Evolutionary conservation across 1,140 invertebrate genomes (phyloP), one percentile per base, ranked within the genome.

Genomic region (Drosophila guanche): DNA sequence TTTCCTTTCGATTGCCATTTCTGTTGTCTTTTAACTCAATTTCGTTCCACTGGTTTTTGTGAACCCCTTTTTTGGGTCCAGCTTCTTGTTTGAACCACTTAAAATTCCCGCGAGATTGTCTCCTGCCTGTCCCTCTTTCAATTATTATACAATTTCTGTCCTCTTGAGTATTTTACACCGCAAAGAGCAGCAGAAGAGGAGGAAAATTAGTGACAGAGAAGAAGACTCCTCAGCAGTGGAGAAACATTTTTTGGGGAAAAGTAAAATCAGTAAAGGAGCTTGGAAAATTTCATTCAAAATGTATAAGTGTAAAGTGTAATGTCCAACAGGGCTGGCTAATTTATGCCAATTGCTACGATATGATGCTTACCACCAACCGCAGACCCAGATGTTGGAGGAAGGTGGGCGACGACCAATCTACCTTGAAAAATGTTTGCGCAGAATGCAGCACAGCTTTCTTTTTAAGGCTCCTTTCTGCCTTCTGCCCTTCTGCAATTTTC

Each of bases 211-310:
- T 10, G 4, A 3, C 4, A 4, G 10, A 3, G 8, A 3, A 8
- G 3, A 7, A 20, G 16, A 20, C 0, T 20, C 16, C 16, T 20
- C 16, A 20, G 16, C 16, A 20, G 16, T 1, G 16, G 16, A 20
- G 16, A 20, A 20, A 20, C 16, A 20, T 20, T 20, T 20, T 20
- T 1, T 20, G 16, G 16, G 1, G 16, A 20, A 20, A 20, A 20
- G 16, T 20, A 33, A 10, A 10, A 10, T 10, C 29, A 3, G 0
- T 7, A 37, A 10, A 12, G 1, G 3, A 12, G 33, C 25, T 2
- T 0, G 3, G 10, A 0, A 12, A 37, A 10, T 37, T 68, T 50
- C 55, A 68, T 68, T 69, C 68, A 48, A 68, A 68, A 69, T 68
- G 37, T 16, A 67, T 68, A 14, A 20, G 16, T 20, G 16, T 20